Conservation (phyloP, 2,797 vertebrate species). For the Aeoliscus strigatus region DNA sequence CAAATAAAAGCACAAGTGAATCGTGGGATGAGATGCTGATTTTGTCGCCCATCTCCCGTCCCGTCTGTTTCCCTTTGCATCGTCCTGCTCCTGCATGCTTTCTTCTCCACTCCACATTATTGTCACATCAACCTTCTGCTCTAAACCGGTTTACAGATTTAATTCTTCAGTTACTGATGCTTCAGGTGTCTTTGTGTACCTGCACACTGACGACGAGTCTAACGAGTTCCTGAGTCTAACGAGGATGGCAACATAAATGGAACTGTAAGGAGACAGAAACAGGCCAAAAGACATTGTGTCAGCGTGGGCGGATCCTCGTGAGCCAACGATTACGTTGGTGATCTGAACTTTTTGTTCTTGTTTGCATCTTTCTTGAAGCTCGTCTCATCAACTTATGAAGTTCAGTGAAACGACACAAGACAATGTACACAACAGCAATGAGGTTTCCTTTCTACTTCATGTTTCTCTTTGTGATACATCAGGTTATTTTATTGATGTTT, state of each 20-base stretch:
- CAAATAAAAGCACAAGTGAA: neutral
- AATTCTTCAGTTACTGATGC: constrained; percentile 65
- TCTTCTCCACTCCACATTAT: constrained; percentile 23
- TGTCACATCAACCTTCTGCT: constrained; percentile 22
- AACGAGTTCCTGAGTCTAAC: constrained; percentile 50
- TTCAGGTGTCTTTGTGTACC: constrained; percentile 57
- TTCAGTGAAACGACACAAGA: neutral
- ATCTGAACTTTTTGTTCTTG: constrained; percentile 38
- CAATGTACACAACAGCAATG: too few species aligned
- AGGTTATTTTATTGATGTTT: too few species aligned
- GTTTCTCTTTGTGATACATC: too few species aligned
- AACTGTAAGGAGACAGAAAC: constrained; percentile 36
- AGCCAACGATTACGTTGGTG: constrained; percentile 27
- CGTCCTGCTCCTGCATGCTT: neutral
- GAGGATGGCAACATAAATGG: constrained; percentile 51
- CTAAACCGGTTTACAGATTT: constrained; percentile 62
- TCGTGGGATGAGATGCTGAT: constrained; percentile 13
- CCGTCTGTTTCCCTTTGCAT: constrained; percentile 2
- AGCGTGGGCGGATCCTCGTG: constrained; percentile 42
- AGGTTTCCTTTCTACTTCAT: neutral
- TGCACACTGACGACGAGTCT: constrained; percentile 57
- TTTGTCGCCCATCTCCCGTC: neutral
- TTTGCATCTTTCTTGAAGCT: too few species aligned
- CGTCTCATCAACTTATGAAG: too few species aligned
- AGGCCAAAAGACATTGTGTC: constrained; percentile 43